Base-by-base conservation (phyloP, 2,113 vertebrate species). In the Guaruba guarouba region DNA sequence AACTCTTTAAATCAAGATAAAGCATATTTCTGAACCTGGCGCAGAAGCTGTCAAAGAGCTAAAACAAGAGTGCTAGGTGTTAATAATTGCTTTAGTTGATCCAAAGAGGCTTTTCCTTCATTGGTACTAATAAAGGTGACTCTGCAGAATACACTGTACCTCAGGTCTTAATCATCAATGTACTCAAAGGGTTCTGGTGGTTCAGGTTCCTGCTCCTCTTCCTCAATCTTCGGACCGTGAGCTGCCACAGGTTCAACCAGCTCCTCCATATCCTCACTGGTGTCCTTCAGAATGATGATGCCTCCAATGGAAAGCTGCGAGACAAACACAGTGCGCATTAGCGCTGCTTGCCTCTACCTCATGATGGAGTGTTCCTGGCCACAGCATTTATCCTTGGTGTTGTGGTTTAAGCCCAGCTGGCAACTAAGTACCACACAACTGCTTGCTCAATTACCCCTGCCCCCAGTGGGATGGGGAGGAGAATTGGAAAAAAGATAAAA, bases 181-280 rank as follows among this genome's bases (percentile, higher is more conserved):
- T 99, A 99, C 95, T 99, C 99, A 20, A 99, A 99, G 18, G 99
- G 99, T 95, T 99, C 99, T 4, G 99, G 99, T 11, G 99, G 98
- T 90, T 99, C 99, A 4, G 99, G 99, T 94, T 99, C 99, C 96
- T 99, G 99, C 73, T 99, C 99, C 62, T 99, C 99, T 91, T 99
- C 99, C 95, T 99, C 99, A 0, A 99, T 99, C 97, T 99, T 99
- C 1, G 99, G 99, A 86, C 99, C 99, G 0, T 99, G 99, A 74
- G 99, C 99, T 8, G 99, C 99, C 92, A 99, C 99, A 0, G 99
- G 99, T 97, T 99, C 99, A 89, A 99, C 99, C 68, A 99, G 98
- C 95, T 99, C 99, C 95, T 99, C 99, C 71, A 98, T 98, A 78
- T 99, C 99, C 96, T 99, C 99, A 35, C 99, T 99, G 95, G 99